phyloP scores from a whole-genome alignment of 2,888 invertebrate species.

The Neoascia interrupta region DNA sequence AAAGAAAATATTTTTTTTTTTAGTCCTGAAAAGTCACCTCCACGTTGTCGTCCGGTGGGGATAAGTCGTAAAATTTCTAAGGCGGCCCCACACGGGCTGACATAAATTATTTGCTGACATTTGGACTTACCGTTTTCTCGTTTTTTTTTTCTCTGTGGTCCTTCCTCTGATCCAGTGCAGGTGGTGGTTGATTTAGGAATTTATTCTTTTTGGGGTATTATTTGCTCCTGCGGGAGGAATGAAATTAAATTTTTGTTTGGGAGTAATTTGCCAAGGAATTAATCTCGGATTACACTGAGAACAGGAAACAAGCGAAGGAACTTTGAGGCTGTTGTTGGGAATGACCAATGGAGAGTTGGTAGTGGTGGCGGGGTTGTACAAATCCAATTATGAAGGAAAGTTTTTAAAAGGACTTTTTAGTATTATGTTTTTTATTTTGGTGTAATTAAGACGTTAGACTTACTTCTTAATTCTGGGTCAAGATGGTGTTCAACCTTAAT shows the following conservation, averaged over 20 bases:
- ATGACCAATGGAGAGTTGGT: too few species aligned
- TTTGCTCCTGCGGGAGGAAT: neutral
- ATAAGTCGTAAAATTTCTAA: neutral
- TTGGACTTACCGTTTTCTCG: too few species aligned
- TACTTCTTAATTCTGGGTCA: too few species aligned
- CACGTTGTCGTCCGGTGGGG: neutral
- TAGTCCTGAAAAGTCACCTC: neutral
- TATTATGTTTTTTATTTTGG: too few species aligned
- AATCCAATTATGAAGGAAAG: too few species aligned
- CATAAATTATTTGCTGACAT: slow-evolving; percentile 39
- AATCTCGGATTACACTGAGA: neutral
- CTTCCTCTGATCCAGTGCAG: neutral
- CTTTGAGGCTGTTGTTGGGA: too few species aligned
- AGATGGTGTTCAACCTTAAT: too few species aligned
- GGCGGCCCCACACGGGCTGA: neutral
- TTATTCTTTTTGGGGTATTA: too few species aligned
- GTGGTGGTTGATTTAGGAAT: slow-evolving; percentile 12
- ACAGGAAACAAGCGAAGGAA: neutral
- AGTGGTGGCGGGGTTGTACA: too few species aligned
- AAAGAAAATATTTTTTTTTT: too few species aligned
- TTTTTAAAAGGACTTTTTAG: too few species aligned
- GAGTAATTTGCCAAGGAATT: slow-evolving; percentile 5
- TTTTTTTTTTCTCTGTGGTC: neutral
- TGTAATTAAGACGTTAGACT: too few species aligned
- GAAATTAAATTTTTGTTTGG: neutral